A percentile compares a stretch with the other conserved stretches of the same genome.
phyloP scores from a whole-genome alignment of 2,113 vertebrate species.

The Arizona elegans region DNA sequence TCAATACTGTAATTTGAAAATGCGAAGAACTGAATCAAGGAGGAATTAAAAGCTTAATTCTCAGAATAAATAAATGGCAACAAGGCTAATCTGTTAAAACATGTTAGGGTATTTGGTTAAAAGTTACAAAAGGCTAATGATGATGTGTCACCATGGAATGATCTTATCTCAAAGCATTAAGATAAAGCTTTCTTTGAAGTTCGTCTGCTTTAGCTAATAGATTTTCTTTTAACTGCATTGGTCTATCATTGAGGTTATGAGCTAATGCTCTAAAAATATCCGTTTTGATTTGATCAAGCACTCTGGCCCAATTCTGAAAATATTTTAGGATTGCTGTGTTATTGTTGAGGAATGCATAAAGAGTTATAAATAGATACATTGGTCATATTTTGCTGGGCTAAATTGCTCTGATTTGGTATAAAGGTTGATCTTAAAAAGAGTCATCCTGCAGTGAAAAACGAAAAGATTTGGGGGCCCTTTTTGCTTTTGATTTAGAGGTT shows the following conservation, averaged over 20 bases:
- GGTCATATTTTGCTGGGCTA: not conserved
- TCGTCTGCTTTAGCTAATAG: constrained; percentile 24
- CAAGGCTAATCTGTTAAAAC: constrained; percentile 29
- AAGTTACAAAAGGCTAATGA: constrained; percentile 30
- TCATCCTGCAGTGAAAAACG: not conserved
- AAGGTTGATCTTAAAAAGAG: not conserved
- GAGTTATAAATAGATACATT: not conserved
- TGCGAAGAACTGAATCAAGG: constrained; percentile 22
- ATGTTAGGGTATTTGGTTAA: constrained; percentile 26
- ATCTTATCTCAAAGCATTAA: constrained; percentile 1
- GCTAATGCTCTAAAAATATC: not conserved
- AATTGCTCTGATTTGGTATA: not conserved
- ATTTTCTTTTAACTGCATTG: constrained; percentile 8
- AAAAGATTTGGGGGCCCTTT: not conserved
- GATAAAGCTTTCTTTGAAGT: constrained; percentile 23
- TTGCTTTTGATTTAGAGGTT: not conserved
- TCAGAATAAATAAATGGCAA: not conserved
- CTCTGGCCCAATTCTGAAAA: constrained; percentile 1
- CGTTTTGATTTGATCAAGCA: constrained; percentile 11
- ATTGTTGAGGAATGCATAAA: constrained; percentile 15
- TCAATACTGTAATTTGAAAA: not conserved
- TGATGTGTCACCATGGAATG: not conserved
- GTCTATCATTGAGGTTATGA: not conserved
- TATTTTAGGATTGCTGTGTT: not conserved
- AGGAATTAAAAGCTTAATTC: constrained; percentile 29